Evolutionary conservation across 2,113 vertebrate genomes (phyloP), one percentile per base, ranked within the genome.

Genomic region (Clarias macrocephalus): DNA sequence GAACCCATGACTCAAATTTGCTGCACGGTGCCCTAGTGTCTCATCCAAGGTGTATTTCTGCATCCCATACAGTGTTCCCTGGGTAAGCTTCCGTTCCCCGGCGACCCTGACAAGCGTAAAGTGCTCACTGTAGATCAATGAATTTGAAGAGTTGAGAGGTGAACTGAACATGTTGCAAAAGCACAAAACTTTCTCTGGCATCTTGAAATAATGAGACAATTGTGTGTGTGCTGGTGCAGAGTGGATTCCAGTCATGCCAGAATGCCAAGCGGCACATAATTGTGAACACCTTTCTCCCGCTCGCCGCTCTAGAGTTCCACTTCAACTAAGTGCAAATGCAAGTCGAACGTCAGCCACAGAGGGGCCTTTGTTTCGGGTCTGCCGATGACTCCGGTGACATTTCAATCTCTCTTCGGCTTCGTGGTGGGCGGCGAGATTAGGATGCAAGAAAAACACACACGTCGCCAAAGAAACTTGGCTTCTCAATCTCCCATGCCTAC

Each of bases 381-480:
- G 88, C 75, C 68, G 80, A 88, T 93, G 92, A 86, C 91, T 92
- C 89, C 82, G 63, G 80, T 92, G 94, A 93, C 92, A 94, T 93
- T 93, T 93, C 92, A 90, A 82, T 88, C 88, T 92, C 92, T 93
- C 89, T 92, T 92, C 90, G 92, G 90, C 89, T 93, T 92, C 91
- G 89, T 85, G 48, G 82, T 83, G 88, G 89, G 93, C 86, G 1
- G 86, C 76, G 68, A 87, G 30, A 62, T 86, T 87, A 66, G 83
- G 75, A 63, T 75, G 86, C 30, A 62, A 73, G 83, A 90, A 88
- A 92, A 90, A 93, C 92, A 93, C 88, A 89, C 33, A 54, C 33
- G 16, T 75, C 65, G 66, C 57, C 84, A 85, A 83, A 79, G 84
- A 85, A 83, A 89, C 57, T 42, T 79, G 33, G 59, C 70, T 59